phyloP scores from a whole-genome alignment of 2,113 vertebrate genomes.

The Ariopsis seemanni region DNA sequence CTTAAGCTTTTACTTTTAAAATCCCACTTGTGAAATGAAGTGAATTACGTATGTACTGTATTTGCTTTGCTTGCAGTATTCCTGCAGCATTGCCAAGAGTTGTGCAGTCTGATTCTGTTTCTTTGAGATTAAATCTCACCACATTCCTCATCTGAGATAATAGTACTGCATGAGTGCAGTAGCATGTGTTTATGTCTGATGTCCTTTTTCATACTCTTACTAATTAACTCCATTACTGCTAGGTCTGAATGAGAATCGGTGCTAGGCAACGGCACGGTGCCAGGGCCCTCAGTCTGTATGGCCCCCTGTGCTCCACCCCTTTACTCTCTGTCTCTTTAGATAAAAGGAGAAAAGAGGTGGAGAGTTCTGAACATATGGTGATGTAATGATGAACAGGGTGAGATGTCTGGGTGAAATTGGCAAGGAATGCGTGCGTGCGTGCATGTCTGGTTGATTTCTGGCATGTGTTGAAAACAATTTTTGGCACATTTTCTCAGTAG shows the following conservation, averaged over 20 bases:
- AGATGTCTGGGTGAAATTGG: conserved; percentile 41
- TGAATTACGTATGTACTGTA: neutral
- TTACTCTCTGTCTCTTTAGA: conserved; percentile 3
- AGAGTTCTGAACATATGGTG: conserved; percentile 30
- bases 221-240: conserved; percentile 68
- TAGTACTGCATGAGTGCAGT: conserved; percentile 42
- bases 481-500: neutral
- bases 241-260: conserved; percentile 65
- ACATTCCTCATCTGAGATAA: conserved; percentile 64
- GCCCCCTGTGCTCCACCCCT: neutral
- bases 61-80: neutral
- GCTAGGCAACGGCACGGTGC: conserved; percentile 30
- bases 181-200: conserved; percentile 52
- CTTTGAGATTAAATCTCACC: conserved; percentile 61
- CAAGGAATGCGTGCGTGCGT: neutral
- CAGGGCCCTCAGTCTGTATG: neutral
- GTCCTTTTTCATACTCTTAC: conserved; percentile 69
- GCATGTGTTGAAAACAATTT: neutral
- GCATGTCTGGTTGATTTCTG: conserved; percentile 31
- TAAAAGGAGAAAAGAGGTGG: conserved; percentile 30
- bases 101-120: conserved; percentile 47
- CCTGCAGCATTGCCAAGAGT: neutral
- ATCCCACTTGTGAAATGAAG: neutral
- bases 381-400: conserved; percentile 55
- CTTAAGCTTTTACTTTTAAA: neutral